Percentiles rank a stretch among this genome's conserved stretches.
Evolutionary conservation across 2,888 invertebrate species (phyloP).

Genomic region (Oscheius sp.): DNA sequence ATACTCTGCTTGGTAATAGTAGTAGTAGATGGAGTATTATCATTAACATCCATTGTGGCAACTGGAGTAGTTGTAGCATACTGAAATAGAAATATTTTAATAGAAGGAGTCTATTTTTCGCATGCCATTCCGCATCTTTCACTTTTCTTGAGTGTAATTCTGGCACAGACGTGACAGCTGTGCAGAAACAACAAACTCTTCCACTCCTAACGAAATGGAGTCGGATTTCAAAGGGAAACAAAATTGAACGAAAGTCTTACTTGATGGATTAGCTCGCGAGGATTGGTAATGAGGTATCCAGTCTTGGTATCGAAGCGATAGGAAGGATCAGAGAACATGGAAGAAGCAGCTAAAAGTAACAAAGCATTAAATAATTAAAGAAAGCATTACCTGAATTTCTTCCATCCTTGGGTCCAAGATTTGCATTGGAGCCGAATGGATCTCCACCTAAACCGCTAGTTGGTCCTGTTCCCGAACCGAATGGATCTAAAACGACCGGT

Average conservation of each 20-base stretch:
- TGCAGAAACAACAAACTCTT: too few relatives aligned
- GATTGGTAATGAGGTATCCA: conserved; percentile 68
- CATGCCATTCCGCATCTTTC: too few relatives aligned
- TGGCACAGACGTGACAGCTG: too few relatives aligned
- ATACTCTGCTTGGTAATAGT: conserved; percentile 59
- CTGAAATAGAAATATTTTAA: conserved; percentile 28
- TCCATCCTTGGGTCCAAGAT: conserved; percentile 25
- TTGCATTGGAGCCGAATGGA: conserved; percentile 26
- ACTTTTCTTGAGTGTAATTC: too few relatives aligned
- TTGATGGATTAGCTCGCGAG: conserved; percentile 68
- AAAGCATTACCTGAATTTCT: conserved; percentile 14
- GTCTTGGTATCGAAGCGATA: conserved; percentile 53
- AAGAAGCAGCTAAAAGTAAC: conserved; percentile 21
- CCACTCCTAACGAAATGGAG: too few relatives aligned
- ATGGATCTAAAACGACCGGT: conserved; percentile 24
- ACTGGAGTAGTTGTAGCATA: conserved; percentile 69
- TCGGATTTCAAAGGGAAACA: not conserved
- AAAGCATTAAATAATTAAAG: not conserved
- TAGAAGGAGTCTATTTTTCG: too few relatives aligned
- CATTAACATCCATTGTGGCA: conserved; percentile 50
- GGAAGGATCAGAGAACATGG: conserved; percentile 55
- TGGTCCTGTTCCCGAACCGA: conserved; percentile 17
- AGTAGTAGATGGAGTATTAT: conserved; percentile 51
- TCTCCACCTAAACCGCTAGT: conserved; percentile 21
- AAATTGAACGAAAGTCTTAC: not conserved